A percentile compares a stretch with the other conserved stretches of the same genome.
These are phyloP conservation scores for Phoenoteleia sp. DNA, from an alignment of 2,888 invertebrate genomes.

Conservation along the genomic window DNA sequence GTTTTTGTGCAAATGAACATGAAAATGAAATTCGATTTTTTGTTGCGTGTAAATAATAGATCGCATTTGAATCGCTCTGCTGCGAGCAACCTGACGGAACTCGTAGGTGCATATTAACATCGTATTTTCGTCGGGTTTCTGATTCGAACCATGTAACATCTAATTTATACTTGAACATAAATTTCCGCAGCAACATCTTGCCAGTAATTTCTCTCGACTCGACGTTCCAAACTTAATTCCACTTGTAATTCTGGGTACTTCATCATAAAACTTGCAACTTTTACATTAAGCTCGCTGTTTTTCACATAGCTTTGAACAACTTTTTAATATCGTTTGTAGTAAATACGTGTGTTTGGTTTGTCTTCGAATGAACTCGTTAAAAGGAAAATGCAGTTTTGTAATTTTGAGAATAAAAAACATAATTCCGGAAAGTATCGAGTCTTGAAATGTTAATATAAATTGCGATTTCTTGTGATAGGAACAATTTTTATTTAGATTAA, in stretches of 20 bases:
- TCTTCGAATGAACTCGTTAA: too few species aligned
- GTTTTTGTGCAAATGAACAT: neutral
- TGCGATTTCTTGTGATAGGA: too few species aligned
- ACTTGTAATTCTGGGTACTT: slow-evolving; percentile 3
- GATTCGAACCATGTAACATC: slow-evolving; percentile 7
- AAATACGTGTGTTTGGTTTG: too few species aligned
- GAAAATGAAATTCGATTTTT: slow-evolving; percentile 25
- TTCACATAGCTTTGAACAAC: neutral
- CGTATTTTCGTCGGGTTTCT: slow-evolving; percentile 11
- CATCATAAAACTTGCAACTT: slow-evolving; percentile 11
- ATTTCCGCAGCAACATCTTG: slow-evolving; percentile 27
- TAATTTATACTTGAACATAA: slow-evolving; percentile 46
- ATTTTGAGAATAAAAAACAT: too few species aligned
- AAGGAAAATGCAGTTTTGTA: too few species aligned
- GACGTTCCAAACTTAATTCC: slow-evolving; percentile 43
- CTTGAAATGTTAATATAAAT: too few species aligned
- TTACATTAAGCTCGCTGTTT: slow-evolving; percentile 5
- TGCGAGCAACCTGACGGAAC: neutral
- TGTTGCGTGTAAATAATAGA: slow-evolving; percentile 14
- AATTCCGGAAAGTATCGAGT: too few species aligned
- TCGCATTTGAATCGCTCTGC: slow-evolving; percentile 7
- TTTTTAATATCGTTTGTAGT: too few species aligned
- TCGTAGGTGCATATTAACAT: slow-evolving; percentile 5
- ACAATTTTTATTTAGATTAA: too few species aligned
- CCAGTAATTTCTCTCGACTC: slow-evolving; percentile 19